Evolutionary conservation across 2,113 vertebrate species (phyloP).

Genomic region (Dinomys branickii): DNA sequence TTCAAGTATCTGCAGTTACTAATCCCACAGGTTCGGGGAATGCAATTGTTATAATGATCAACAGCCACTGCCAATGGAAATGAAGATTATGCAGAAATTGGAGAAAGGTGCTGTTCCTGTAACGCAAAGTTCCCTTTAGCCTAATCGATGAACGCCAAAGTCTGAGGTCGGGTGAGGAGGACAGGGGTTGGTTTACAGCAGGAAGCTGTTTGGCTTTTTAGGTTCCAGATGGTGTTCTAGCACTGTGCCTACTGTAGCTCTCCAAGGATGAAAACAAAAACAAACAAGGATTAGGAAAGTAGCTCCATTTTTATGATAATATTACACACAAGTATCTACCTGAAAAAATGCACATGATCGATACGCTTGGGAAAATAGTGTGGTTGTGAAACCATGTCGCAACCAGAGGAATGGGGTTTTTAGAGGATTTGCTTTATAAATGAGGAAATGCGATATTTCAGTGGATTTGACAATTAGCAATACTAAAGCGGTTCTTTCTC

Average conservation of each 20-base stretch:
- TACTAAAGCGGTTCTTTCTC: slow-evolving; percentile 18
- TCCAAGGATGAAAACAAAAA: background rate
- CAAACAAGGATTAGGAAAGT: background rate
- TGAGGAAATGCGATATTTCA: background rate
- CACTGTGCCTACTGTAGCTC: background rate
- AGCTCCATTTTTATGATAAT: background rate
- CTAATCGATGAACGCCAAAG: slow-evolving; percentile 63
- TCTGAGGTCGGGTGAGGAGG: background rate
- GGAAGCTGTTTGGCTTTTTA: slow-evolving; percentile 62
- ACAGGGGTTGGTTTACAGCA: slow-evolving; percentile 50
- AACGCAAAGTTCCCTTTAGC: slow-evolving; percentile 73
- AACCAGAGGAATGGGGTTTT: background rate
- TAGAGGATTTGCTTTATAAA: background rate
- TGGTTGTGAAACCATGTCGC: slow-evolving; percentile 17
- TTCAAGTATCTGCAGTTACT: slow-evolving; percentile 71
- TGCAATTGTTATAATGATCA: slow-evolving; percentile 72
- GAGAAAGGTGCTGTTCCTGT: slow-evolving; percentile 68
- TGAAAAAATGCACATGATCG: background rate
- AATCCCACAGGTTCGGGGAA: slow-evolving; percentile 56
- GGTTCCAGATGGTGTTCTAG: background rate
- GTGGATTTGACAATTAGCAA: background rate
- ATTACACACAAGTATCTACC: background rate
- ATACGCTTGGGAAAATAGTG: slow-evolving; percentile 3
- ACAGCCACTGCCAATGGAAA: slow-evolving; percentile 77
- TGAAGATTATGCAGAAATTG: slow-evolving; percentile 65